Conservation (phyloP, 2,113 vertebrate species). For the Ondatra zibethicus region DNA sequence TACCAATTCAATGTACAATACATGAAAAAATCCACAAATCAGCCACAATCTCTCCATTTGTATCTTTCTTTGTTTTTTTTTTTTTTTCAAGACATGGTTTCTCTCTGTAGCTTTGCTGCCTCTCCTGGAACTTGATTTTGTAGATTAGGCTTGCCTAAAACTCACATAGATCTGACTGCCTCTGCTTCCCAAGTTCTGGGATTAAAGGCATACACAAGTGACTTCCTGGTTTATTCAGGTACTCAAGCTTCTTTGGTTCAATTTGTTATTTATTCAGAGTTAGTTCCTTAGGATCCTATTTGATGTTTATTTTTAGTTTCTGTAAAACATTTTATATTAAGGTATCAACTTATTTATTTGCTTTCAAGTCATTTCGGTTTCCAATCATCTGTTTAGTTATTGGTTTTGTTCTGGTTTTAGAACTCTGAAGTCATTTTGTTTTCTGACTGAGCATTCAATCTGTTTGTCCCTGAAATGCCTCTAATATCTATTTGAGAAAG, state of each 20-base stretch:
- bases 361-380: background rate
- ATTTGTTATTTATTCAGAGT: background rate
- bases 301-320: background rate
- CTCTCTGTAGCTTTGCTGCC: no score
- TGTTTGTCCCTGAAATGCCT: background rate
- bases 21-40: background rate
- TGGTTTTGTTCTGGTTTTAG: background rate
- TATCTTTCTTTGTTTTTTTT: background rate
- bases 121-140: no score
- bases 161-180: no score
- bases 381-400: background rate
- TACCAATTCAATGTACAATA: background rate
- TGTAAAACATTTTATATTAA: background rate
- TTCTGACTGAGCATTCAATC: background rate
- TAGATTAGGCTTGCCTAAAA: no score
- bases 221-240: no score
- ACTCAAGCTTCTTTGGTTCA: background rate
- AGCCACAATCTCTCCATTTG: background rate
- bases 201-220: no score
- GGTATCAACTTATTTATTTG: background rate
- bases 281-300: background rate
- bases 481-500: background rate
- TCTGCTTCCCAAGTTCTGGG: no score
- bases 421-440: background rate
- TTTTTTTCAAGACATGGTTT: no score